These are phyloP conservation scores for Chondrilla cf. caribensis DNA, from an alignment of 37 sponge, comb jelly and placozoan species.

Conservation along the genomic window DNA sequence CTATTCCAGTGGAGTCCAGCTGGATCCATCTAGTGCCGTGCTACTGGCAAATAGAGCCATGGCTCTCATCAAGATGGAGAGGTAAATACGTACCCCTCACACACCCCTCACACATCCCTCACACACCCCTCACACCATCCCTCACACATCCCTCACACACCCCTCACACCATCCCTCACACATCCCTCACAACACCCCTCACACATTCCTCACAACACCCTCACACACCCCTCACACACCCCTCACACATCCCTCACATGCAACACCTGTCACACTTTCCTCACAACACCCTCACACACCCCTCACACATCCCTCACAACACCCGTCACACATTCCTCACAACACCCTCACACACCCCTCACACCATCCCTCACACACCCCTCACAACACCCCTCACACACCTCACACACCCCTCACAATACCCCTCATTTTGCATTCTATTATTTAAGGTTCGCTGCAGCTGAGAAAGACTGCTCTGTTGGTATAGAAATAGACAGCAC, in stretches of 20 bases:
- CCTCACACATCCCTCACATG: neutral
- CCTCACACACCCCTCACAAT: neutral
- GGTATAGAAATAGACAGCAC: conserved; percentile 56
- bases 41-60: conserved; percentile 94
- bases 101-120: neutral
- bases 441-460: conserved; percentile 65
- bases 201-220: neutral
- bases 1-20: conserved; percentile 72
- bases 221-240: neutral
- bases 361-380: neutral
- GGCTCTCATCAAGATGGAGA: conserved; percentile 87
- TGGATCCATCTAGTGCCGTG: conserved; percentile 73
- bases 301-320: neutral
- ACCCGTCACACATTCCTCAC: neutral
- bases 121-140: neutral
- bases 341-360: neutral
- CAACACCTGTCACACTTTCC: neutral
- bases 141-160: neutral
- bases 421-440: neutral
- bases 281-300: neutral
- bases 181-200: no score
- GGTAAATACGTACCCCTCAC: conserved; percentile 29
- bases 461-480: conserved; percentile 66
- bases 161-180: neutral
- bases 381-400: neutral